Evolutionary conservation across 2,888 invertebrate genomes (phyloP), one percentile per base, ranked within the genome.

Genomic region (Pedicia rivosa): DNA sequence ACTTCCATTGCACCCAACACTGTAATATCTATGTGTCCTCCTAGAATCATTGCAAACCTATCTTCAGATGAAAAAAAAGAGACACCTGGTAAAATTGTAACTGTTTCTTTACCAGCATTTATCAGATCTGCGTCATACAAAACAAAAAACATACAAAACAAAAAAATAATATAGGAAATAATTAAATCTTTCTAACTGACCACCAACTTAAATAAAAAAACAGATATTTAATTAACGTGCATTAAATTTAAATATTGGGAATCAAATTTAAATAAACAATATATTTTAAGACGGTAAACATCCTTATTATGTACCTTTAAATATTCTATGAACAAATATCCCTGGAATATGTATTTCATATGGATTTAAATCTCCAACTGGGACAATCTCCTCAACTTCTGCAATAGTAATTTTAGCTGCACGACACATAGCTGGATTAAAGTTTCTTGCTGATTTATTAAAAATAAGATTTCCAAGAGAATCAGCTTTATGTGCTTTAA

Each of bases 1-100:
- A 99, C 97, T 65, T 99, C 88, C 91, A 99, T 91, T 6, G 88
- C 98, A 17, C 98, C 98, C 28, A 99, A 69, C 47, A 99, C 84
- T 1, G 98, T 97, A 46, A 98, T 60, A 57, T 94, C 79, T 40
- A 98, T 75, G 59, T 98, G 98, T 1, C 97, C 95, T 5, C 98
- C 98, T 54, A 98, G 72, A 48, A 99, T 97, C 95, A 99, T 98
- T 7, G 88, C 91, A 60, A 98, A 99, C 54, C 94, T 90, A 43
- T 98, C 95, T 51, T 98, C 97, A 40, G 91, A 91, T 17, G 86
- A 75, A 56, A 99, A 97, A 59, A 71, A 95, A 1, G 94, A 79
- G 8, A 90, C 83, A 17, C 82, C 78, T 20, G 86, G 82, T 3
- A 91, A 54, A 24, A 86, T 73, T 1, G 95, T 97, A 5, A 97